Percentiles rank a stretch among this genome's conserved stretches.
phyloP scores from a whole-genome alignment of 2,113 vertebrate species.

The Chaetura pelagica region DNA sequence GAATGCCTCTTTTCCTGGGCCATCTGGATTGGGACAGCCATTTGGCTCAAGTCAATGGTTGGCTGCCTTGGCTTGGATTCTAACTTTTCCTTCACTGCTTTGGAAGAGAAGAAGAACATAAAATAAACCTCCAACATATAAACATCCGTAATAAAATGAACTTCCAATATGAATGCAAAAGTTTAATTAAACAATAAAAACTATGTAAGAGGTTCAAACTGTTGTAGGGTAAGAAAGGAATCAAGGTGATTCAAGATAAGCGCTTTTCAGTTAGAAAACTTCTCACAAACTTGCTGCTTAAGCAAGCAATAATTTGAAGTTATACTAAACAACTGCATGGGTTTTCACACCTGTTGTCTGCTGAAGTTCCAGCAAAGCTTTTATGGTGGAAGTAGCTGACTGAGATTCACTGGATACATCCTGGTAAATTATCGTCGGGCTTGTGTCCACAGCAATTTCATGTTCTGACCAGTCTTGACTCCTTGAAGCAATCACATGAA shows the following conservation, averaged over 20 bases:
- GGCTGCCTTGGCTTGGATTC: constrained; percentile 90
- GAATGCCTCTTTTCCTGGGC: constrained; percentile 89
- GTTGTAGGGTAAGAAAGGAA: neutral
- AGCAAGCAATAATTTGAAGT: neutral
- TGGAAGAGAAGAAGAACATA: neutral
- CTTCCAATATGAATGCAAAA: neutral
- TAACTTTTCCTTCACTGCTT: constrained; percentile 89
- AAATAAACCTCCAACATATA: neutral
- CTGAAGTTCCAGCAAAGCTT: constrained; percentile 95
- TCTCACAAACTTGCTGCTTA: neutral
- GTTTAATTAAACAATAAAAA: neutral
- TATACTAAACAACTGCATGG: neutral
- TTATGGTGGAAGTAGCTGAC: constrained; percentile 96
- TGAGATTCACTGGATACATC: constrained; percentile 92
- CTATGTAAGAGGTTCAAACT: neutral
- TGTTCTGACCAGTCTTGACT: constrained; percentile 96
- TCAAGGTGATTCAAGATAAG: neutral
- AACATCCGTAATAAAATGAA: neutral
- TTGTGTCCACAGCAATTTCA: constrained; percentile 93
- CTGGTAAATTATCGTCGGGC: constrained; percentile 95
- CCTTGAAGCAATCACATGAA: constrained; percentile 92
- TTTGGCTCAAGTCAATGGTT: constrained; percentile 96
- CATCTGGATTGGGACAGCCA: constrained; percentile 96
- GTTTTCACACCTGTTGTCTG: constrained; percentile 88
- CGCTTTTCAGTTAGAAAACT: neutral